Evolutionary conservation across 2,888 invertebrate species (phyloP).

Genomic region (Luffia ferchaultella): DNA sequence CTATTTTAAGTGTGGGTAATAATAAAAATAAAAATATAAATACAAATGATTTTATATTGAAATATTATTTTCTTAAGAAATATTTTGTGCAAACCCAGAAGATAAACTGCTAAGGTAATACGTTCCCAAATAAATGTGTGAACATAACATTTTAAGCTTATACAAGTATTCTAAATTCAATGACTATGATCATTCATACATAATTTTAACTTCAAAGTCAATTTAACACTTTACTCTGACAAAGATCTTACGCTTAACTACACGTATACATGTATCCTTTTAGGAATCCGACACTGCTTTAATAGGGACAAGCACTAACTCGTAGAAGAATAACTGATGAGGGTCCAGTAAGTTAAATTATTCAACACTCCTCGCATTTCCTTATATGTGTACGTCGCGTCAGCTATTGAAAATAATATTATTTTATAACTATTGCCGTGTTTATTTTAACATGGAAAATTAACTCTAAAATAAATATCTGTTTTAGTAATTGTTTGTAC

Average conservation of each 20-base stretch:
- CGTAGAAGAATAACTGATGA: neutral
- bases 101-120: too few species aligned
- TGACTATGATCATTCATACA: too few species aligned
- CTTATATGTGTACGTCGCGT: neutral
- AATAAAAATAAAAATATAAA: too few species aligned
- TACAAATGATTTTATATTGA: too few species aligned
- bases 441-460: neutral
- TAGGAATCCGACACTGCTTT: neutral
- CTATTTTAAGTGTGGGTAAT: too few species aligned
- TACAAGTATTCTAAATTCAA: too few species aligned
- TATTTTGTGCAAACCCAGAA: too few species aligned
- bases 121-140: too few species aligned
- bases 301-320: neutral
- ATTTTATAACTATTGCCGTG: neutral
- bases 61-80: too few species aligned
- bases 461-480: neutral
- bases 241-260: neutral
- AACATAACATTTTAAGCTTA: too few species aligned
- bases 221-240: neutral
- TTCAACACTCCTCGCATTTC: neutral
- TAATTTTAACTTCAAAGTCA: neutral
- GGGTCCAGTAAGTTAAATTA: neutral
- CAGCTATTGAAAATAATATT: too few species aligned
- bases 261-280: neutral
- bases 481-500: neutral